Percentiles rank a stretch among this genome's conserved stretches.
These are phyloP conservation scores for Catotricha subobsoleta DNA, from an alignment of 2,888 invertebrate genomes.

Conservation along the genomic window DNA sequence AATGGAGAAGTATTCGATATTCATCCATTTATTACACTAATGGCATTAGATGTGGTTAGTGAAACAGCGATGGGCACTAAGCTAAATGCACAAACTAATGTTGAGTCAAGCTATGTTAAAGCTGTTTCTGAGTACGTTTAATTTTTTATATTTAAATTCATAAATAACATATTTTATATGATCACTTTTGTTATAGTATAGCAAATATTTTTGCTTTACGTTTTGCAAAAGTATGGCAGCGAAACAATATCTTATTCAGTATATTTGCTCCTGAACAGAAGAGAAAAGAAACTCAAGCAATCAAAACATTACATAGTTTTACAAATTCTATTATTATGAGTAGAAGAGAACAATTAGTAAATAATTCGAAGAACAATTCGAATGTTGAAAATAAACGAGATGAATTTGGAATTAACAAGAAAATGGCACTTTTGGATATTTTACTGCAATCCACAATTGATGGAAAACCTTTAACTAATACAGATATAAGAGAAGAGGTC, in stretches of 20 bases:
- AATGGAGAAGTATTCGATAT: constrained; percentile 33
- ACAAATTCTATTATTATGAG: constrained; percentile 30
- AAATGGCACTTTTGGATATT: constrained; percentile 44
- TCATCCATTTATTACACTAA: constrained; percentile 40
- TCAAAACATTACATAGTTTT: constrained; percentile 28
- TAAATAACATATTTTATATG: constrained; percentile 17
- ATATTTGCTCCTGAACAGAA: constrained; percentile 4
- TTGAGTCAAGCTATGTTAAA: constrained; percentile 50
- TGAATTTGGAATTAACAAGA: constrained; percentile 25
- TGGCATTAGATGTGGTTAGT: constrained; percentile 42
- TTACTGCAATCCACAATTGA: constrained; percentile 41
- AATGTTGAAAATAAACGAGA: constrained; percentile 25
- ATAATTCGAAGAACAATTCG: constrained; percentile 27
- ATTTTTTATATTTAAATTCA: neutral
- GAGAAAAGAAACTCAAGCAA: constrained; percentile 9
- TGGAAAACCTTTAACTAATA: constrained; percentile 36
- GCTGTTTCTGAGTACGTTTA: constrained; percentile 50
- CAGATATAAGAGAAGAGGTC: constrained; percentile 47
- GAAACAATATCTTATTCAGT: constrained; percentile 20
- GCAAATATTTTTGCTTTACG: constrained; percentile 8
- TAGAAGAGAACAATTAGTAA: constrained; percentile 13
- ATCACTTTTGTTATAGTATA: constrained; percentile 15
- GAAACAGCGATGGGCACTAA: constrained; percentile 71
- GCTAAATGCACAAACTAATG: constrained; percentile 50
- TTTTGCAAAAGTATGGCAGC: constrained; percentile 18